These are phyloP conservation scores for Axis porcinus DNA, from an alignment of 2,113 vertebrate species.

Conservation along the genomic window DNA sequence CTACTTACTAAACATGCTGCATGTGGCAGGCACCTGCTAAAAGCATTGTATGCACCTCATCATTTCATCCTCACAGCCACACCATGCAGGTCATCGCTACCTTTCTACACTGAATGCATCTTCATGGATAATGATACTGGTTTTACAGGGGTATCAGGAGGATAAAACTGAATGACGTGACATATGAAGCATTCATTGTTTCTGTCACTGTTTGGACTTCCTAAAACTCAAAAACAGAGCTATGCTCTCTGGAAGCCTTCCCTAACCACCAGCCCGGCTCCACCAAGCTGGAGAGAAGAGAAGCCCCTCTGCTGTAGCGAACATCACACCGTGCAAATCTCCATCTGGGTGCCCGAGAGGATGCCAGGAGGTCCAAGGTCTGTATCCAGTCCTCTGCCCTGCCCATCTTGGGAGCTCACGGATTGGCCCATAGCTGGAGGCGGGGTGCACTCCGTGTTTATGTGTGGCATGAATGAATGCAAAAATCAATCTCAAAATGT, in stretches of 20 bases:
- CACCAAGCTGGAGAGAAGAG: not conserved
- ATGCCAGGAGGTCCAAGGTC: accelerated
- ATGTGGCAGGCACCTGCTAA: not conserved
- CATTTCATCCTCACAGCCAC: not conserved
- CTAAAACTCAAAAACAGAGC: not conserved
- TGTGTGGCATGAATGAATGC: not conserved
- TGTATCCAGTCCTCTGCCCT: not conserved
- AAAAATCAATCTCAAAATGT: not conserved
- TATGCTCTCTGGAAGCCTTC: not conserved
- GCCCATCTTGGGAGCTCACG: not conserved
- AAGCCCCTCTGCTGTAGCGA: not conserved
- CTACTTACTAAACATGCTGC: accelerated
- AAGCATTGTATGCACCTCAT: accelerated
- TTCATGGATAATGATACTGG: not conserved
- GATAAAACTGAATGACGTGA: not conserved
- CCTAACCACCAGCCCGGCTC: not conserved
- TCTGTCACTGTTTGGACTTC: not conserved
- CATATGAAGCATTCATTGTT: no score
- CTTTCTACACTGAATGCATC: not conserved
- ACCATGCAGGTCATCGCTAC: not conserved
- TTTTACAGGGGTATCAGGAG: not conserved
- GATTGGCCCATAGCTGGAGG: not conserved
- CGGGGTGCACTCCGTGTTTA: not conserved
- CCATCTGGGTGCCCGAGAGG: not conserved
- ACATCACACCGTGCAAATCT: not conserved